phyloP scores from a whole-genome alignment of 2,113 vertebrate species.

The Pteruthius melanotis region DNA sequence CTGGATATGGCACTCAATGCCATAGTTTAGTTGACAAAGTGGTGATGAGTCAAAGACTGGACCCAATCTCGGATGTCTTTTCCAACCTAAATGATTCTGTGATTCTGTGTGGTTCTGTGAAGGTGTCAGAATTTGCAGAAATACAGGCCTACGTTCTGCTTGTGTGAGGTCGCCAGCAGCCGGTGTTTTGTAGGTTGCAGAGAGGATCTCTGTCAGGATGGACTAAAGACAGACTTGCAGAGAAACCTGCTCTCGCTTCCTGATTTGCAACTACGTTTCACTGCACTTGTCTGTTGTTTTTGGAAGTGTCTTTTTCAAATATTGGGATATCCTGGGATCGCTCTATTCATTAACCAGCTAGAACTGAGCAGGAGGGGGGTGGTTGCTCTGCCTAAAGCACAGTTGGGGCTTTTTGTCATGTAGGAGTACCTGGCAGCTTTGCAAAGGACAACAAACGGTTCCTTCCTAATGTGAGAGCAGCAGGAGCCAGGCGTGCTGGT shows the following conservation, averaged over 20 bases:
- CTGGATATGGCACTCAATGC: not conserved
- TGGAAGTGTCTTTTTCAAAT: not conserved
- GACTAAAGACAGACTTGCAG: not conserved
- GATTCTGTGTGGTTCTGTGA: not conserved
- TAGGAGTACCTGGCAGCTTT: slow-evolving; percentile 20
- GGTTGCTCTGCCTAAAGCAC: not conserved
- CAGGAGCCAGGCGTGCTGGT: not conserved
- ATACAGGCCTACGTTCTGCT: not conserved
- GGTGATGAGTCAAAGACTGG: not conserved
- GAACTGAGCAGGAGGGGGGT: not conserved
- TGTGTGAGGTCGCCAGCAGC: not conserved
- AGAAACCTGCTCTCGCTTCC: not conserved
- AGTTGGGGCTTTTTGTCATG: not conserved
- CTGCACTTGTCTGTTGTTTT: not conserved
- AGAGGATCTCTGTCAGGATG: not conserved
- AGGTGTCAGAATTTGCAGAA: not conserved
- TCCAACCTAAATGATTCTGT: not conserved
- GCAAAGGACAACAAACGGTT: not conserved
- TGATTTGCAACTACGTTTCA: not conserved
- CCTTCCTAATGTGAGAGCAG: not conserved
- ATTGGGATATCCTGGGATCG: not conserved
- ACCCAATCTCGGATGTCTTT: rapidly evolving
- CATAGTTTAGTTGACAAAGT: not conserved
- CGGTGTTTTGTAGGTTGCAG: not conserved
- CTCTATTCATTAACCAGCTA: not conserved